Base-by-base conservation (phyloP, 2,888 invertebrate species). In the Periphyllus acericola region DNA sequence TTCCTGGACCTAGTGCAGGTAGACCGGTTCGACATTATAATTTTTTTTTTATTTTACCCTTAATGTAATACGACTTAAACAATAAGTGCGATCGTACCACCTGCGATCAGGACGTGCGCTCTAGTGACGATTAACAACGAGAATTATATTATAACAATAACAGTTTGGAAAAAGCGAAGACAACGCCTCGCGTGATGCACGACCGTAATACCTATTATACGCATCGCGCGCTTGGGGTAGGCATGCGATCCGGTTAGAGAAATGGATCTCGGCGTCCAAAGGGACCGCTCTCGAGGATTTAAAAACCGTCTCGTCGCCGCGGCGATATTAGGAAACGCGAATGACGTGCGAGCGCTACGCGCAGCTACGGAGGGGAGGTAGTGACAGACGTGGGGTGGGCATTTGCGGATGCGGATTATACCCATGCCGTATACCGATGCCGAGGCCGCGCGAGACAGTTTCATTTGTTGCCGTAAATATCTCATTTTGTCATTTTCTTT, bases 401-500 rank as follows among this genome's bases (percentile, higher is more conserved):
- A 9, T 46, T 36, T 46, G 46, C 46, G 46, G 46, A 1, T 14
- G 14, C 32, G 79, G 79, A 79, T 79, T 79, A 79, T 34, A 55
- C 34, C 55, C 34, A 3, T 55, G 8, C 52, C 34, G 80, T n/a
- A 60, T 34, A 55, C 55, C 32, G 32, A 11, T 78, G 3, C 55
- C 36, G 66, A 17, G 25, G 25, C 68, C 29, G 29, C 1, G 11
- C 11, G 68, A 6, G 60, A 80, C 80, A n/a, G 80, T 80, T 80
- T 80, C 80, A 80, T 80, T 80, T 66, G 80, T 80, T 80, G 36
- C 80, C 66, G 29, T 80, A 80, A 79, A 79, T 79, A 79, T 79
- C 55, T 79, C 80, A 66, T 80, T 66, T 66, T 29, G 36, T 66
- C 21, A n/a, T 66, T 80, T 80, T 80, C 36, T 14, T 14, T 29